Evolutionary conservation across 2,113 vertebrate species (phyloP).

Genomic region (Polyodon spathula): DNA sequence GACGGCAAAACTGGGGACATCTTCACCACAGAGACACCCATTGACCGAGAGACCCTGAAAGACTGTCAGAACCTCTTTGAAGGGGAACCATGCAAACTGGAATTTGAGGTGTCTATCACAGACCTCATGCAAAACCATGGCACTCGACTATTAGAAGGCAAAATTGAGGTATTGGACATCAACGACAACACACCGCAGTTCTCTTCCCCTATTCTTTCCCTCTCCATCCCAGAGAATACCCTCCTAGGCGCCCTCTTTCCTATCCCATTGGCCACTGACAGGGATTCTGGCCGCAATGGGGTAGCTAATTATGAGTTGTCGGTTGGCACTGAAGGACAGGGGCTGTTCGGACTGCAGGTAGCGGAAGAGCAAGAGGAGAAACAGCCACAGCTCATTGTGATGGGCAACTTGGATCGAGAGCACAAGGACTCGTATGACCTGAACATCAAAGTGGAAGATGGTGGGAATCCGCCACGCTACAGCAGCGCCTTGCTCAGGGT

Average conservation of each 20-base stretch:
- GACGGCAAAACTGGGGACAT: slow-evolving; percentile 92
- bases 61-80: slow-evolving; percentile 82
- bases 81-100: slow-evolving; percentile 76
- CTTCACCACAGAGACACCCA: slow-evolving; percentile 86
- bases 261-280: slow-evolving; percentile 80
- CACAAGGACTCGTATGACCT: slow-evolving; percentile 90
- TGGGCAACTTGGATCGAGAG: slow-evolving; percentile 87
- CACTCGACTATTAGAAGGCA: slow-evolving; percentile 82
- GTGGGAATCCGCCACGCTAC: slow-evolving; percentile 68
- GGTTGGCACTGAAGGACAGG: slow-evolving; percentile 66
- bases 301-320: slow-evolving; percentile 83
- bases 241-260: slow-evolving; percentile 74
- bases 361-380: slow-evolving; percentile 82
- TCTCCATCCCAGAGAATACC: slow-evolving; percentile 91
- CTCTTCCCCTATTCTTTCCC: slow-evolving; percentile 75
- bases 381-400: slow-evolving; percentile 84
- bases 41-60: slow-evolving; percentile 79
- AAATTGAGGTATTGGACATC: slow-evolving; percentile 86
- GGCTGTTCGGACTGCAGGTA: slow-evolving; percentile 86
- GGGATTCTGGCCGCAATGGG: slow-evolving; percentile 73
- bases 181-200: slow-evolving; percentile 98
- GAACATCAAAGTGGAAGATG: slow-evolving; percentile 87
- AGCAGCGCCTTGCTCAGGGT: slow-evolving; percentile 88
- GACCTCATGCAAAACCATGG: slow-evolving; percentile 72
- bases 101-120: slow-evolving; percentile 93